Conservation (phyloP, 2,888 invertebrate genomes). For the Choreutis nemorana region DNA sequence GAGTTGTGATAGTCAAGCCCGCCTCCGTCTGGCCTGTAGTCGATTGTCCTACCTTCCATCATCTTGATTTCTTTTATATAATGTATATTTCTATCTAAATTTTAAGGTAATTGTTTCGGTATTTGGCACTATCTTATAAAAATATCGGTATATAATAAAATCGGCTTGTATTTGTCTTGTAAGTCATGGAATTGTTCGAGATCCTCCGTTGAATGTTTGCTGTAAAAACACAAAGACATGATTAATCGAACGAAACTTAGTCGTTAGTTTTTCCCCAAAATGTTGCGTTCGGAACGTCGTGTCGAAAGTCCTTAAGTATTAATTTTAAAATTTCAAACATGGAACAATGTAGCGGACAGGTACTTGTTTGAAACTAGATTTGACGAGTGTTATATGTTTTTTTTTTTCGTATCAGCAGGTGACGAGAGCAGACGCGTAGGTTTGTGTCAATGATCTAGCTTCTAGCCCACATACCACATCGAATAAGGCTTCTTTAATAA, state of each 20-base stretch:
- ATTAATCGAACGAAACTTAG: conserved; percentile 3
- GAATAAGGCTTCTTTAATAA: conserved; percentile 61
- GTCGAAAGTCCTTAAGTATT: conserved; percentile 9
- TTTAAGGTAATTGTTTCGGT: conserved; percentile 34
- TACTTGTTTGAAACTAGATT: conserved; percentile 44
- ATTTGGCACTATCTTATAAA: conserved; percentile 62
- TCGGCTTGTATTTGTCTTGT: conserved; percentile 27
- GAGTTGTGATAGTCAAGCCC: conserved; percentile 74
- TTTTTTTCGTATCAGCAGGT: conserved; percentile 49
- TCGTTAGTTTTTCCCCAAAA: conserved; percentile 20
- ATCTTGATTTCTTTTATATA: conserved; percentile 33
- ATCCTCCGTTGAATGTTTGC: conserved; percentile 52
- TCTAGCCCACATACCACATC: conserved; percentile 61
- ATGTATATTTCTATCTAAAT: conserved; percentile 47
- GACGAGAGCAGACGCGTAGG: conserved; percentile 56
- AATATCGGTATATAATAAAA: conserved; percentile 36
- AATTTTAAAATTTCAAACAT: neutral
- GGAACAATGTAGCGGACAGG: neutral
- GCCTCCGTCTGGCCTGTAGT: conserved; percentile 65
- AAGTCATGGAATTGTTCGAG: conserved; percentile 61
- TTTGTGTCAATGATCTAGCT: conserved; percentile 64
- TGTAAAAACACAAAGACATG: conserved; percentile 27
- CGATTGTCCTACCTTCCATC: conserved; percentile 66
- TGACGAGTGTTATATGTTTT: conserved; percentile 36
- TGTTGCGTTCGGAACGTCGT: conserved; percentile 22